Evolutionary conservation across 1,140 invertebrate species (phyloP), one percentile per base, ranked within the genome.

Genomic region (Gryon sp.): DNA sequence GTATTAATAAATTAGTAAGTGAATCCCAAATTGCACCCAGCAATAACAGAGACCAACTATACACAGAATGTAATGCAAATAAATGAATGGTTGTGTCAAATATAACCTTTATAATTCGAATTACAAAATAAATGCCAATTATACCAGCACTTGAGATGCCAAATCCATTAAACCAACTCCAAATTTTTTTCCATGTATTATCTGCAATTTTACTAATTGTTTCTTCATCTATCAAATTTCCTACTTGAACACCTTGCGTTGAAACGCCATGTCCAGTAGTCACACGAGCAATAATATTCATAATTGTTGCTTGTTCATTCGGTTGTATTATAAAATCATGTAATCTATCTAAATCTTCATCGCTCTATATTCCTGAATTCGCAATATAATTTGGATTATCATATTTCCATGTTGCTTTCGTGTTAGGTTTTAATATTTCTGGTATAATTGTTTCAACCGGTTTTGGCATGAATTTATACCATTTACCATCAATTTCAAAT

Each of bases 1-100:
- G n/a, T n/a, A n/a, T n/a, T n/a, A n/a, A n/a, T n/a, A n/a, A n/a
- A n/a, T n/a, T n/a, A n/a, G n/a, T n/a, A n/a, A n/a, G n/a, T n/a
- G n/a, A n/a, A n/a, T 38, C 20, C 32, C 41, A 36, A 11, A 46
- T 9, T 2, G 24, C 28, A 6, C 24, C 24, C 3, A 50, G 6
- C 8, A 50, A 18, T 9, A 8, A 14, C 2, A 9, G 11, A 8
- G 7, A 57, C 7, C 5, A 69, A 3, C 53, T 45, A 14, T 18
- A 53, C 22, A 24, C 43, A 45, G 15, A 18, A 11, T 36, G 32
- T 18, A 46, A 8, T n/a, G 32, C 32, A 48, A 48, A 26, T 16
- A n/a, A n/a, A n/a, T n/a, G n/a, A n/a, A n/a, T n/a, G n/a, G n/a
- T n/a, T n/a, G n/a, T n/a, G n/a, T n/a, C n/a, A n/a, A n/a, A n/a